Conservation (phyloP, 2,888 invertebrate genomes). For the Caenorhabditis parvicauda region DNA sequence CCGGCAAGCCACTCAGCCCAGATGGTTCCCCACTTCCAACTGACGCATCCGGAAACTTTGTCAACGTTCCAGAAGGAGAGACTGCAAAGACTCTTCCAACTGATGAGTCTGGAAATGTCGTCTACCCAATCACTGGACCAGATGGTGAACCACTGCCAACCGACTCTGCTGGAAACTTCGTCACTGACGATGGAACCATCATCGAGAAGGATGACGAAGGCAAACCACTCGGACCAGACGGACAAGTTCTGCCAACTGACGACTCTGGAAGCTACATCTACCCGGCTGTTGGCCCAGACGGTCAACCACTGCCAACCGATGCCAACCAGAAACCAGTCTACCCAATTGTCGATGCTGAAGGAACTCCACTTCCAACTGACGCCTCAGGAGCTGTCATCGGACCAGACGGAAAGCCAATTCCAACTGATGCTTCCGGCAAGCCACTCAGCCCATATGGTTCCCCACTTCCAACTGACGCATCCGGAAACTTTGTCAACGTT, state of each 20-base stretch:
- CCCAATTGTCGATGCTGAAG: constrained; percentile 18
- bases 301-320: constrained; percentile 16
- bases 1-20: constrained; percentile 32
- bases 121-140: constrained; percentile 18
- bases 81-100: constrained; percentile 13
- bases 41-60: constrained; percentile 26
- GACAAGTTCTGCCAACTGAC: constrained; percentile 16
- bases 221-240: constrained; percentile 25
- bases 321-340: constrained; percentile 17
- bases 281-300: constrained; percentile 27
- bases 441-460: constrained; percentile 21
- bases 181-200: constrained; percentile 9
- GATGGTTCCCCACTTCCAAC: too few relatives aligned
- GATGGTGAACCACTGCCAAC: constrained; percentile 26
- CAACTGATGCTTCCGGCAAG: constrained; percentile 14
- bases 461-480: constrained; percentile 19
- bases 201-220: constrained; percentile 18
- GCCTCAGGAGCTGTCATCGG: constrained; percentile 18
- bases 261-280: constrained; percentile 17
- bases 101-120: constrained; percentile 20
- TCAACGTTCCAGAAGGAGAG: constrained; percentile 18
- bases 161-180: constrained; percentile 24
- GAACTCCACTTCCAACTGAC: constrained; percentile 17
- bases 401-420: constrained; percentile 19
- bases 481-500: constrained; percentile 14